Evolutionary conservation across 2,888 invertebrate species (phyloP), one percentile per base, ranked within the genome.

Genomic region (Apocheima hispidaria): DNA sequence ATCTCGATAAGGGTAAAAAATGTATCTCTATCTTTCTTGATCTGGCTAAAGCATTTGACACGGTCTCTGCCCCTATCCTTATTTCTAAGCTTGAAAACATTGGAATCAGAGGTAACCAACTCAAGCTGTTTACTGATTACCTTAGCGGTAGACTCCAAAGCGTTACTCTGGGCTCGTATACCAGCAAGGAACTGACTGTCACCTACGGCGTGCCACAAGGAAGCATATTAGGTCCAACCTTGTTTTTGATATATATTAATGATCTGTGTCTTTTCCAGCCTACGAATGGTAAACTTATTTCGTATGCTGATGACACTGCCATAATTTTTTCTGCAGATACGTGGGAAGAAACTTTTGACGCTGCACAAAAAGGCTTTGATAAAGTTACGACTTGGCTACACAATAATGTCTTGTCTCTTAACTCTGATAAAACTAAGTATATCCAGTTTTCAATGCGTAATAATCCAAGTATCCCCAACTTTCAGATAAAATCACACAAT

Each of bases 61-160:
- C 38, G 18, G 18, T 38, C 38, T 38, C 38, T 16, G 18, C 18
- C 14, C 38, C 38, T 9, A 18, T 3, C 4, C 38, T 38, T 7
- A 16, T 38, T 9, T 1, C 4, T 4, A 63, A 59, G 16, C 10
- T 66, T 4, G 61, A 61, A 28, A 35, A 35, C 0, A 30, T 59
- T 0, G 67, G 64, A 20, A 20, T 67, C 2, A 30, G 64, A 49
- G 64, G 54, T 6, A 23, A 9, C 1, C 12, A 35, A n/a, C 52
- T 60, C 0, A 7, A 26, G 0, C 16, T 65, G 6, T 58, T 67
- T 21, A 16, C 40, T n/a, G 23, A 40, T 23, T 65, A 52, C 18
- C n/a, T 67, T 0, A 26, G 49, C 2, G 40, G 44, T 10, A 53
- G 67, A 21, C 20, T 21, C n/a, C 67, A 64, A 28, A 20, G 23